Evolutionary conservation across 92 coral and sea anemone species (phyloP), one percentile per base, ranked within the genome.

Genomic region (Blastomussa wellsi): DNA sequence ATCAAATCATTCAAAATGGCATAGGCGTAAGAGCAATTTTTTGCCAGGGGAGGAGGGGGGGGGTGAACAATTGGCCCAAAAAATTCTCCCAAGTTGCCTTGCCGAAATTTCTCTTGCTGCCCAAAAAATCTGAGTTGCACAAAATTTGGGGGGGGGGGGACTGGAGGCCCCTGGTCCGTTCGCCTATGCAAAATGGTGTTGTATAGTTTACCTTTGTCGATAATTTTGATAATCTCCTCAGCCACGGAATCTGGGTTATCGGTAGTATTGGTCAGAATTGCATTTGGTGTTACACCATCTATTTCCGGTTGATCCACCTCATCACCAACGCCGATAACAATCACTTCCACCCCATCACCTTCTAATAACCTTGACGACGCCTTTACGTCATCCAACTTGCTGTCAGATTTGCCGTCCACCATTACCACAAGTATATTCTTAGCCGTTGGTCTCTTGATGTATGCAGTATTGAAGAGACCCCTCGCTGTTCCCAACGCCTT

Each of bases 321-420:
- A 53, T 77, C 80, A 31, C 96, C 98, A 67, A 95, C 78, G 49
- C 90, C 94, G 73, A 93, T 92, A 0, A 95, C 91, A 36, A 95
- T 84, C 44, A 95, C 88, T 22, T 80, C 69, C 4, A 95, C 90
- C 14, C 90, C 87, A 60, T 88, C 76, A 72, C 86, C 86, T 19
- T 75, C 80, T 36, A 95, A 79, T 26, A 74, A 26, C 36, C 78
- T 84, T 59, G 96, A 88, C 31, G 89, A 84, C 13, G 26, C 76
- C 55, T 79, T 86, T 31, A 95, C 73, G 67, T 82, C 89, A 32
- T 74, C 86, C 22, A 79, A 20, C 48, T 78, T 72, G 33, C 90
- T 84, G 19, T 79, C 88, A 31, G 96, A 94, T 49, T 79, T 89
- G 64, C 91, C 84, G 51, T 94, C 95, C 31, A 95, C 88, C 42